Conservation (phyloP, 2,113 vertebrate species). For the Bombycilla garrulus region DNA sequence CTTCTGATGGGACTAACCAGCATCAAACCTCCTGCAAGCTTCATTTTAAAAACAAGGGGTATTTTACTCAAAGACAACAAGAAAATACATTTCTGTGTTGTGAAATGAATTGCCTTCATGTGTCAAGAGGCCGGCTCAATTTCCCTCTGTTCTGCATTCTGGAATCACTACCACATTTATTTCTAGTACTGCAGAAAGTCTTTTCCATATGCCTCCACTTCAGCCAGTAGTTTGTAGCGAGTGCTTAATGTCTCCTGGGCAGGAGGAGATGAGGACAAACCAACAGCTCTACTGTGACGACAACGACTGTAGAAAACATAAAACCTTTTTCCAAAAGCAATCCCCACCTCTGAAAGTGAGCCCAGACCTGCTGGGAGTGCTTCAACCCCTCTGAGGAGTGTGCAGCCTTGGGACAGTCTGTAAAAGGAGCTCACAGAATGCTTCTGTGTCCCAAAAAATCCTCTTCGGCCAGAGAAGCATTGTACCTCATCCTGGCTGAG, state of each 20-base stretch:
- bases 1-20: neutral
- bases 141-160: neutral
- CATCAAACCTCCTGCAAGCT: neutral
- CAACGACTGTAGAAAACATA: neutral
- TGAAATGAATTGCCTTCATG: neutral
- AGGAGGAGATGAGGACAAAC: neutral
- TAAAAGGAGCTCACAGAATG: neutral
- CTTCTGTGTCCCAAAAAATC: neutral
- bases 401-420: neutral
- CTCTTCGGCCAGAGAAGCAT: neutral
- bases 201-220: neutral
- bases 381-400: neutral
- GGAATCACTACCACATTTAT: neutral
- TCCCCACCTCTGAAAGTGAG: neutral
- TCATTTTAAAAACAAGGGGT: neutral
- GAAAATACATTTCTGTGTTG: neutral
- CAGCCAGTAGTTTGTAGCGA: neutral
- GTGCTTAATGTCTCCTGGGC: neutral
- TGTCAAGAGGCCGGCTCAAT: neutral
- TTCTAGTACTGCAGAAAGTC: slow-evolving; percentile 28
- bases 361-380: neutral
- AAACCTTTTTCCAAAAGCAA: neutral
- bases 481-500: neutral
- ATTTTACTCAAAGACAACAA: neutral
- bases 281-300: neutral